Evolutionary conservation across 1,140 invertebrate species (phyloP).

Genomic region (Magallana angulata): DNA sequence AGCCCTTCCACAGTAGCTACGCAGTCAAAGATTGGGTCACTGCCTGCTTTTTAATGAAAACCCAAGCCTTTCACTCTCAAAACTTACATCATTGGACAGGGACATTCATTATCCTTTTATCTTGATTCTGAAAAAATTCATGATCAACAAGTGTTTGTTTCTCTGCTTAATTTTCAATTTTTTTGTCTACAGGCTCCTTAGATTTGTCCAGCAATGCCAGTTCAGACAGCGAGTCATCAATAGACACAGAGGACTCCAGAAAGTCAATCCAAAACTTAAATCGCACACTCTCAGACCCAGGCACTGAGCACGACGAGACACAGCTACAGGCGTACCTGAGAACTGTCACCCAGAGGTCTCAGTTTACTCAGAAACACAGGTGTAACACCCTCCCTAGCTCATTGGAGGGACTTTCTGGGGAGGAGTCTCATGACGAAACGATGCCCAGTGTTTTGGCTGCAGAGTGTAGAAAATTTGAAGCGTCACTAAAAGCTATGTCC

Average conservation of each 20-base stretch:
- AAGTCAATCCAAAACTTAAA: not conserved
- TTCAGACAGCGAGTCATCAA: slow-evolving; percentile 63
- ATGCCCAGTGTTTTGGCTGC: slow-evolving; percentile 42
- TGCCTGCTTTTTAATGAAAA: too few species aligned
- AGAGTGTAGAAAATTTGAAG: slow-evolving; percentile 66
- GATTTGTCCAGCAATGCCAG: slow-evolving; percentile 63
- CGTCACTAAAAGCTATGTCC: slow-evolving; percentile 62
- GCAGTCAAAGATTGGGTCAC: too few species aligned
- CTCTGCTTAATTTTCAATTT: not conserved
- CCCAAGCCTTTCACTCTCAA: too few species aligned
- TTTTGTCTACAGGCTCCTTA: slow-evolving; percentile 35
- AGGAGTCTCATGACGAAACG: not conserved
- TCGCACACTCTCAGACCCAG: slow-evolving; percentile 52
- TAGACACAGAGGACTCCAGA: slow-evolving; percentile 30
- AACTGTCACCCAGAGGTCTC: not conserved
- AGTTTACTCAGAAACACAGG: slow-evolving; percentile 22
- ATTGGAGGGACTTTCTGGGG: not conserved
- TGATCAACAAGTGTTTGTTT: too few species aligned
- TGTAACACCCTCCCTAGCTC: slow-evolving; percentile 53
- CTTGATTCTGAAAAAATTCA: not conserved
- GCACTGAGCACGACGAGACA: slow-evolving; percentile 8
- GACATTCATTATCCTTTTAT: too few species aligned
- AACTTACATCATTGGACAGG: too few species aligned
- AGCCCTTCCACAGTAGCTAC: too few species aligned
- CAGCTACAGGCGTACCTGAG: not conserved